Evolutionary conservation across 2,888 invertebrate genomes (phyloP).

Genomic region (Dascillus cervinus): DNA sequence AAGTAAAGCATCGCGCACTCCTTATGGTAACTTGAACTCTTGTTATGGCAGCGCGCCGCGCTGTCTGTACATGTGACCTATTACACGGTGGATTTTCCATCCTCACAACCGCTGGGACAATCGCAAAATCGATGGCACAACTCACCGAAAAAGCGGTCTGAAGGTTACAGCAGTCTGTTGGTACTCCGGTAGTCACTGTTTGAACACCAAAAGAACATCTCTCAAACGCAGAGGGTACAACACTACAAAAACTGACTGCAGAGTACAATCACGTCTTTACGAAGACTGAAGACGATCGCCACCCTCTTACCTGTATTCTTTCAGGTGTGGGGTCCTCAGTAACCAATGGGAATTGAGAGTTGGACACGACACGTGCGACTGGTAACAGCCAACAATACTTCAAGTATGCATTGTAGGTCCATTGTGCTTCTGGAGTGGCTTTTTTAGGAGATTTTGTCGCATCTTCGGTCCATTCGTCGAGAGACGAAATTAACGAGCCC

Average conservation of each 20-base stretch:
- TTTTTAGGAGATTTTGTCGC: slow-evolving; percentile 25
- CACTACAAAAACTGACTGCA: slow-evolving; percentile 8
- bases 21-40: slow-evolving; percentile 36
- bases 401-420: slow-evolving; percentile 25
- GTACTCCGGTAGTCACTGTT: too few species aligned
- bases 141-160: not conserved
- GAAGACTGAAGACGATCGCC: slow-evolving; percentile 21
- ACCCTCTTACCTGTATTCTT: slow-evolving; percentile 23
- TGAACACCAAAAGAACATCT: not conserved
- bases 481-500: too few species aligned
- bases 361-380: slow-evolving; percentile 24
- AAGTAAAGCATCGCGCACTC: slow-evolving; percentile 23
- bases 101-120: not conserved
- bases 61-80: slow-evolving; percentile 30
- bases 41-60: slow-evolving; percentile 34
- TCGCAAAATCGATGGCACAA: not conserved
- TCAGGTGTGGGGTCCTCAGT: slow-evolving; percentile 20
- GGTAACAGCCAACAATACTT: slow-evolving; percentile 18
- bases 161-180: too few species aligned
- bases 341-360: slow-evolving; percentile 23
- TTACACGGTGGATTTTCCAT: slow-evolving; percentile 7
- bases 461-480: too few species aligned
- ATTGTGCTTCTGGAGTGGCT: slow-evolving; percentile 29
- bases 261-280: slow-evolving; percentile 12
- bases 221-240: not conserved